phyloP scores from a whole-genome alignment of 2,113 vertebrate genomes.

The Chlamydotis undulata region DNA sequence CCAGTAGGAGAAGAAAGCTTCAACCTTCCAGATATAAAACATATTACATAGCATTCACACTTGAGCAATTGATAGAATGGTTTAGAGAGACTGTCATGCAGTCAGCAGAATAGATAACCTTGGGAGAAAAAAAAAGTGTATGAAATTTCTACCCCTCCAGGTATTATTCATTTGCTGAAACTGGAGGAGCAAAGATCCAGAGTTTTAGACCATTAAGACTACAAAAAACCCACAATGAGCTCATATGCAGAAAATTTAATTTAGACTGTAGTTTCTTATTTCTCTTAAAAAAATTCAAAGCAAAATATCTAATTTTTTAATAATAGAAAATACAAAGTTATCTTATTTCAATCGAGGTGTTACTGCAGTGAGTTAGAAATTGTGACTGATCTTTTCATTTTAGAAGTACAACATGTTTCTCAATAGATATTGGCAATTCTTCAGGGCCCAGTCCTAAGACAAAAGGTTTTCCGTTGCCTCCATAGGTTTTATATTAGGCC shows the following conservation, averaged over 20 bases:
- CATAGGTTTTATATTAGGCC: not conserved
- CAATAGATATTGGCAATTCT: slow-evolving; percentile 29
- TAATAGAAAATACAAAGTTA: not conserved
- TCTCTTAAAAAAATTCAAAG: not conserved
- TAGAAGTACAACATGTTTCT: not conserved
- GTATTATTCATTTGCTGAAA: slow-evolving; percentile 46
- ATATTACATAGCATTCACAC: slow-evolving; percentile 55
- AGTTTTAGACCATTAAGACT: not conserved
- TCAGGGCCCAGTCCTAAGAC: slow-evolving; percentile 13
- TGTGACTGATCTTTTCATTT: not conserved
- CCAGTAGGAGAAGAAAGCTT: slow-evolving; percentile 45
- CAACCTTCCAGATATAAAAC: slow-evolving; percentile 53
- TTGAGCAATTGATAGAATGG: slow-evolving; percentile 42
- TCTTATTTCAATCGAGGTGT: not conserved
- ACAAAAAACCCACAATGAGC: not conserved
- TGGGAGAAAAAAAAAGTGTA: not conserved
- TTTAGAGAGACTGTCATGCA: slow-evolving; percentile 26
- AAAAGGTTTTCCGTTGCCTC: slow-evolving; percentile 4
- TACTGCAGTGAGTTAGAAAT: not conserved
- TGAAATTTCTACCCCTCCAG: slow-evolving; percentile 25
- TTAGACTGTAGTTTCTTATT: not conserved
- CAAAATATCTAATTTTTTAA: not conserved
- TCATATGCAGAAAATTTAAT: not conserved
- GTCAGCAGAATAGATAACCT: slow-evolving; percentile 44
- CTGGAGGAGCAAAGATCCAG: not conserved